Percentiles rank a stretch among this genome's conserved stretches.
Evolutionary conservation across 2,797 vertebrate genomes (phyloP).

Genomic region (Triplophysa yarkandensis): DNA sequence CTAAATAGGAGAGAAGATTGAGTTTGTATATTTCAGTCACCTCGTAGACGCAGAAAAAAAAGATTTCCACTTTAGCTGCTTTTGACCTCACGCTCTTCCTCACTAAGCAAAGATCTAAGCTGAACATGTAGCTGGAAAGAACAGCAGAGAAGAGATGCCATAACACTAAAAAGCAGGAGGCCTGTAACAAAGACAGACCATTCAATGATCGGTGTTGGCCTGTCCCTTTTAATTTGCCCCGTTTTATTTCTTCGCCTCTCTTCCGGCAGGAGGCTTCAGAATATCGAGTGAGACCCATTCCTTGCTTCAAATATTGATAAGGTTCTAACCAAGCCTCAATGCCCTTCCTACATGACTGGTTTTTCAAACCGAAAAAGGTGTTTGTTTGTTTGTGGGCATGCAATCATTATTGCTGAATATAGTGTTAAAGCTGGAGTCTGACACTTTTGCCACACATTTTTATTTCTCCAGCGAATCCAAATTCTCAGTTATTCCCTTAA

Average conservation of each 20-base stretch:
- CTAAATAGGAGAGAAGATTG: conserved; percentile 16
- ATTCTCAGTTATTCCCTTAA: conserved; percentile 32
- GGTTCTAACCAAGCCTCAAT: conserved; percentile 49
- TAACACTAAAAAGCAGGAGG: conserved; percentile 17
- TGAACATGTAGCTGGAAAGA: conserved; percentile 16
- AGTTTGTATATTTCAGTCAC: conserved; percentile 4
- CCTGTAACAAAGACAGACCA: conserved; percentile 23
- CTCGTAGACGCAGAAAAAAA: neutral
- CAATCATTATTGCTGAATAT: conserved; percentile 8
- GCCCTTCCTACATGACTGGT: conserved; percentile 42
- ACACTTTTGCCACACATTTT: conserved; percentile 9
- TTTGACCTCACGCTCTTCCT: conserved; percentile 12
- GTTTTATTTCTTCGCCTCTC: conserved; percentile 59
- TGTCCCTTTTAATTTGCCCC: conserved; percentile 72
- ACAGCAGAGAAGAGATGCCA: conserved; percentile 21
- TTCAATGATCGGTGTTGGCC: conserved; percentile 67
- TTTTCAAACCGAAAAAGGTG: conserved; percentile 30
- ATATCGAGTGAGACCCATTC: conserved; percentile 41
- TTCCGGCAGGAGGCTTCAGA: conserved; percentile 37
- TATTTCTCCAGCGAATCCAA: conserved; percentile 9
- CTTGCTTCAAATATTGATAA: conserved; percentile 73
- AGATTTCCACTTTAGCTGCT: neutral
- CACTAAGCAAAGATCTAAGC: conserved; percentile 25
- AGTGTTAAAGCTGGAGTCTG: conserved; percentile 6
- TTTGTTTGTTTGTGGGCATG: conserved; percentile 33